These are phyloP conservation scores for Melanchra persicariae DNA, from an alignment of 2,888 invertebrate species.

Conservation along the genomic window DNA sequence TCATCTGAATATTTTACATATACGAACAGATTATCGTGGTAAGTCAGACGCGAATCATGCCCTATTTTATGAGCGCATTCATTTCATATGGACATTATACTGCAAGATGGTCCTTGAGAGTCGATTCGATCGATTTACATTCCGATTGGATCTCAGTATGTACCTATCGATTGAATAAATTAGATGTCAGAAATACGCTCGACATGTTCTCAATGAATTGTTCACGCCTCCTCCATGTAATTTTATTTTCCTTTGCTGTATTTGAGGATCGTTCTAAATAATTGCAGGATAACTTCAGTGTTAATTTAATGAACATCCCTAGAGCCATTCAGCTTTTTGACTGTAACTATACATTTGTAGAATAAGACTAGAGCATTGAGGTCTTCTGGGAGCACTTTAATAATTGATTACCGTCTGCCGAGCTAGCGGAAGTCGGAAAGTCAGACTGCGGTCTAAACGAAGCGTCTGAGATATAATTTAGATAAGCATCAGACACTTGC, in stretches of 20 bases:
- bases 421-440: constrained; percentile 19
- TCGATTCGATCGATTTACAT: constrained; percentile 65
- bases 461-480: constrained; percentile 33
- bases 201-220: constrained; percentile 23
- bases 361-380: constrained; percentile 21
- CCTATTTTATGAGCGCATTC: constrained; percentile 57
- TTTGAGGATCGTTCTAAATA: neutral
- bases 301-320: constrained; percentile 24
- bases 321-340: constrained; percentile 8
- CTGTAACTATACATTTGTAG: constrained; percentile 15
- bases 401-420: constrained; percentile 41
- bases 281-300: neutral
- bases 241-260: constrained; percentile 33
- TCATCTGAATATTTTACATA: constrained; percentile 43
- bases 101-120: constrained; percentile 65
- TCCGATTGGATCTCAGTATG: constrained; percentile 58
- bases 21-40: constrained; percentile 25
- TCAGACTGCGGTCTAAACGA: constrained; percentile 29
- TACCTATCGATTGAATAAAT: constrained; percentile 61
- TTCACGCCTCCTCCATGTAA: constrained; percentile 45
- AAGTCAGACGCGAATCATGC: constrained; percentile 47
- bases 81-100: constrained; percentile 53
- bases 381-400: constrained; percentile 40
- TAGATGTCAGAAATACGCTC: constrained; percentile 40
- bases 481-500: constrained; percentile 21